A percentile compares a stretch with the other conserved stretches of the same genome.
These are phyloP conservation scores for Autographa gamma DNA, from an alignment of 2,888 invertebrate species.

Conservation along the genomic window DNA sequence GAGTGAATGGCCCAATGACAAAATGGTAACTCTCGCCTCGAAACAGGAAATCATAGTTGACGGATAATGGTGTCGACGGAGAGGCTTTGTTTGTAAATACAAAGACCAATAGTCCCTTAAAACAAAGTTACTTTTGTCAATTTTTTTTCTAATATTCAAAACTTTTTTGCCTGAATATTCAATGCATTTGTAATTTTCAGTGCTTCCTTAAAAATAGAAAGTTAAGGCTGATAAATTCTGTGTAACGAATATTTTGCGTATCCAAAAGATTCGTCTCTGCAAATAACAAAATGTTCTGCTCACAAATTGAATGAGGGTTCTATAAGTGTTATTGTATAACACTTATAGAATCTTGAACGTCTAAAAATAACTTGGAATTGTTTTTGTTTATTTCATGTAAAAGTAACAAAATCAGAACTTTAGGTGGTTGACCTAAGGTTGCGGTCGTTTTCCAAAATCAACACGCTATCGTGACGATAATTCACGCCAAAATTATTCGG, in stretches of 20 bases:
- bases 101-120: slow-evolving; percentile 3
- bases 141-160: no score
- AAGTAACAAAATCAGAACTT: slow-evolving; percentile 47
- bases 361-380: slow-evolving; percentile 26
- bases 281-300: slow-evolving; percentile 34
- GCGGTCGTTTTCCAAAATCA: slow-evolving; percentile 69
- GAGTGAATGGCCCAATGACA: slow-evolving; percentile 58
- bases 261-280: slow-evolving; percentile 29
- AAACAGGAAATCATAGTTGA: slow-evolving; percentile 68
- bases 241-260: slow-evolving; percentile 29
- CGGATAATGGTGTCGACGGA: slow-evolving; percentile 62
- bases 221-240: slow-evolving; percentile 32
- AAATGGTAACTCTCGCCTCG: slow-evolving; percentile 35
- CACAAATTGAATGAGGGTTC: slow-evolving; percentile 24
- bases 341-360: slow-evolving; percentile 13
- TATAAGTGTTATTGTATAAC: no score
- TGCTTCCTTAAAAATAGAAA: slow-evolving; percentile 31
- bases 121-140: slow-evolving; percentile 1
- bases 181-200: not conserved
- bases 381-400: slow-evolving; percentile 39
- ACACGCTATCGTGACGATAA: slow-evolving; percentile 76
- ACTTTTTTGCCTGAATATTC: not conserved
- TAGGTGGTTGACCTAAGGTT: slow-evolving; percentile 67
- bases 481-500: slow-evolving; percentile 79
- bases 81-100: slow-evolving; percentile 30